Base-by-base conservation (phyloP, 2,888 invertebrate species). In the Eulithis prunata region DNA sequence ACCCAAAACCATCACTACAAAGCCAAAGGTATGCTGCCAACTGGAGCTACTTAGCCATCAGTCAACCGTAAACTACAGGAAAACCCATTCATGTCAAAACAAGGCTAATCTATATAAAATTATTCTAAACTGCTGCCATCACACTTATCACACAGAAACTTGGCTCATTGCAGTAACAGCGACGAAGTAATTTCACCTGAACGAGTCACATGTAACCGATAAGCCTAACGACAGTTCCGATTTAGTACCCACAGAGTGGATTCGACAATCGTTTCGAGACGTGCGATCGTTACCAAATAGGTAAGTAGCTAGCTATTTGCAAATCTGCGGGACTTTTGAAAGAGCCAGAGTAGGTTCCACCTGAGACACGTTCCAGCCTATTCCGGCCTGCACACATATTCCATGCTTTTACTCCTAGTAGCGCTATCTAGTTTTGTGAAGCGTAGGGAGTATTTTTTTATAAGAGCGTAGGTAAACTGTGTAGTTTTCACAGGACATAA, bases 181-280 rank as follows among this genome's bases (percentile, higher is more conserved):
- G 66, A 63, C 69, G 71, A 71, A 77, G 78, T 77, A 75, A 75
- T 78, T 78, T 76, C 72, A 71, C 70, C 74, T 74, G 74, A 76
- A 76, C 74, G 75, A 77, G 75, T 80, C 78, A 80, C 78, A 78
- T 79, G 80, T 78, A 77, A 75, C 78, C 78, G 84, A 86, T 87
- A 85, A 84, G 79, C 77, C 75, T 84, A 85, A 83, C 79, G 82
- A 81, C 84, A 81, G 78, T 84, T 81, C 78, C 80, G 78, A 83
- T 85, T 82, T 80, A 82, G 71, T 78, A 76, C 56, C 71, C 72
- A 73, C 71, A 65, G 74, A 71, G 70, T 73, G 71, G 76, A 77
- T 80, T 78, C 76, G 79, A 80, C 76, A 80, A 80, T 81, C 77
- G 77, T 71, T 71, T 70, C 62, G 64, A 72, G 74, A 78, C 79